A percentile compares a stretch with the other conserved stretches of the same genome.
These are phyloP conservation scores for Omphaloscelis lunosa DNA, from an alignment of 2,888 invertebrate species.

Conservation along the genomic window DNA sequence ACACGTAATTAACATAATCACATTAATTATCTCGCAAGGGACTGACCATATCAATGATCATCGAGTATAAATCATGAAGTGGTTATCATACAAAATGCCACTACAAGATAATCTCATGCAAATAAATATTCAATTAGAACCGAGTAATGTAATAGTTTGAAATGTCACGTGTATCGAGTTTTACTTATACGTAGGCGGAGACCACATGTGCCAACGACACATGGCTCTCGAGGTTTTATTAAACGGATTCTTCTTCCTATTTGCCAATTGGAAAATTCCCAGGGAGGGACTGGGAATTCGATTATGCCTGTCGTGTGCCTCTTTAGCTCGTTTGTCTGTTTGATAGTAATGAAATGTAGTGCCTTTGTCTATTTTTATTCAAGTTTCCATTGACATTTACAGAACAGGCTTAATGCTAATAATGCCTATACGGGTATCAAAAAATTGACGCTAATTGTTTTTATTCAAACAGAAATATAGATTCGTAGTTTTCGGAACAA, in stretches of 20 bases:
- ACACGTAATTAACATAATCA: slow-evolving; percentile 39
- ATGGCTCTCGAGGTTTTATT: slow-evolving; percentile 73
- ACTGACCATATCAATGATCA: slow-evolving; percentile 36
- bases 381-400: background rate
- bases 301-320: slow-evolving; percentile 78
- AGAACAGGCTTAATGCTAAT: slow-evolving; percentile 27
- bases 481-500: slow-evolving; percentile 30
- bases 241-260: slow-evolving; percentile 78
- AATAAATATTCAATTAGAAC: slow-evolving; percentile 49
- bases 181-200: slow-evolving; percentile 49
- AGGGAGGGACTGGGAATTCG: slow-evolving; percentile 76
- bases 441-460: slow-evolving; percentile 46
- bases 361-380: slow-evolving; percentile 31
- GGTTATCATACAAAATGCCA: slow-evolving; percentile 32
- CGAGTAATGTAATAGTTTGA: slow-evolving; percentile 45
- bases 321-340: slow-evolving; percentile 73
- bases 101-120: slow-evolving; percentile 45
- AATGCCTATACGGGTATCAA: slow-evolving; percentile 31
- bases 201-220: slow-evolving; percentile 63
- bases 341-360: slow-evolving; percentile 68
- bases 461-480: slow-evolving; percentile 34
- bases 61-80: slow-evolving; percentile 34
- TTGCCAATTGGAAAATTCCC: slow-evolving; percentile 82
- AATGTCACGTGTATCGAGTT: slow-evolving; percentile 62
- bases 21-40: slow-evolving; percentile 43